Evolutionary conservation across 2,797 vertebrate genomes (phyloP).

Genomic region (Coracias cyanogaster): DNA sequence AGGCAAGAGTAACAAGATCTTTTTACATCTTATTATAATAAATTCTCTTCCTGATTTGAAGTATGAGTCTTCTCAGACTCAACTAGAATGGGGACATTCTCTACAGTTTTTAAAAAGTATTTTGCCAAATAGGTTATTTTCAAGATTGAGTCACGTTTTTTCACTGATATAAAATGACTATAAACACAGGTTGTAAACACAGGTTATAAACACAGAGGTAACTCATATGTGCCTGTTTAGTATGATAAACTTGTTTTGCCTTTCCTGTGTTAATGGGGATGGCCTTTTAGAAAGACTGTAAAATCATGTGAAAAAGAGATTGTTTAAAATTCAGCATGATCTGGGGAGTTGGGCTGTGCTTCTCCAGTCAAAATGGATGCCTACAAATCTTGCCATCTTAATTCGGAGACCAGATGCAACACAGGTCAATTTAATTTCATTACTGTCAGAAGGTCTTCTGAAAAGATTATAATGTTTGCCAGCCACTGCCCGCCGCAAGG

Average conservation of each 20-base stretch:
- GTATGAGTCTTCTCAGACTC: neutral
- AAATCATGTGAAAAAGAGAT: neutral
- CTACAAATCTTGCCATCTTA: slow-evolving; percentile 62
- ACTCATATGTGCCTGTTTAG: neutral
- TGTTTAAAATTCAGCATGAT: slow-evolving; percentile 31
- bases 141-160: neutral
- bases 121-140: neutral
- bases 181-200: neutral
- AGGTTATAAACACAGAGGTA: neutral
- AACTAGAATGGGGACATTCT: neutral
- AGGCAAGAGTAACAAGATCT: neutral
- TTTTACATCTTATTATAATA: neutral
- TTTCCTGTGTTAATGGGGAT: slow-evolving; percentile 10
- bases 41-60: neutral
- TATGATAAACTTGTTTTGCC: neutral
- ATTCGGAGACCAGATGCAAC: slow-evolving; percentile 48
- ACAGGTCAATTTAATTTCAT: slow-evolving; percentile 72
- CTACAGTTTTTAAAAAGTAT: neutral
- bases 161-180: neutral
- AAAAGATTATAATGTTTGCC: slow-evolving; percentile 41
- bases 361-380: neutral
- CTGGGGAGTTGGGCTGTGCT: neutral
- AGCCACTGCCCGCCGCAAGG: neutral
- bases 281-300: neutral
- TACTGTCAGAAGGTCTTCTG: slow-evolving; percentile 55